Conservation (phyloP, 2,797 vertebrate species). For the Apogon talboti region DNA sequence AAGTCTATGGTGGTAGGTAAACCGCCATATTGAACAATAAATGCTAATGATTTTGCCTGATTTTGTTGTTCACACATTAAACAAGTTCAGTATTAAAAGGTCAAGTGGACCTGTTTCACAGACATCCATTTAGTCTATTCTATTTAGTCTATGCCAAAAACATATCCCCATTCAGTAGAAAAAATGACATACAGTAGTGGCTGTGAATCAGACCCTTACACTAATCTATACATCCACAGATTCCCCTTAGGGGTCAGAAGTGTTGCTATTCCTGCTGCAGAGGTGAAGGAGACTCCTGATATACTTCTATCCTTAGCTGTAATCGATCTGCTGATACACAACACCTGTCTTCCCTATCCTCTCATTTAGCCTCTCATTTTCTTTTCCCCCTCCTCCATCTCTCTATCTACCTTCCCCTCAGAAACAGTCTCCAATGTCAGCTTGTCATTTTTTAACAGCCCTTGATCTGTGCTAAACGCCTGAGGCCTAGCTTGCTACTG, state of each 20-base stretch:
- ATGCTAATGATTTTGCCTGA: too few species aligned
- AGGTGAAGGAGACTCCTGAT: conserved; percentile 67
- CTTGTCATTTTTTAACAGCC: conserved; percentile 61
- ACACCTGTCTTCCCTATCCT: conserved; percentile 62
- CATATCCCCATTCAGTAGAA: conserved; percentile 1
- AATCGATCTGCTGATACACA: conserved; percentile 72
- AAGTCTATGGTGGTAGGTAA: too few species aligned
- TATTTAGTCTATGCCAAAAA: neutral
- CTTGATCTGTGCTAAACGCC: conserved; percentile 75
- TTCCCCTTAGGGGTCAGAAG: conserved; percentile 36
- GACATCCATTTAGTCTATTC: neutral
- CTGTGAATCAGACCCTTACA: conserved; percentile 33
- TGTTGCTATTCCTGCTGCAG: conserved; percentile 51
- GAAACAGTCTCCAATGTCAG: conserved; percentile 60
- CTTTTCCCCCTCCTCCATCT: conserved; percentile 12
- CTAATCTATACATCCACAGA: conserved; percentile 43
- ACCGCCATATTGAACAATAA: too few species aligned
- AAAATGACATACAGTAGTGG: conserved; percentile 7
- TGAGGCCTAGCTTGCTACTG: conserved; percentile 51
- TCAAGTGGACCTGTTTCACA: neutral
- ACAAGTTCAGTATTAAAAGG: neutral
- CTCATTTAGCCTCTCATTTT: conserved; percentile 49
- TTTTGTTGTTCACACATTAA: too few species aligned
- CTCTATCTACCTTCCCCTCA: conserved; percentile 28
- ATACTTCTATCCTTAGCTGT: conserved; percentile 64